Base-by-base conservation (phyloP, 2,113 vertebrate genomes). In the Choloepus hoffmanni region DNA sequence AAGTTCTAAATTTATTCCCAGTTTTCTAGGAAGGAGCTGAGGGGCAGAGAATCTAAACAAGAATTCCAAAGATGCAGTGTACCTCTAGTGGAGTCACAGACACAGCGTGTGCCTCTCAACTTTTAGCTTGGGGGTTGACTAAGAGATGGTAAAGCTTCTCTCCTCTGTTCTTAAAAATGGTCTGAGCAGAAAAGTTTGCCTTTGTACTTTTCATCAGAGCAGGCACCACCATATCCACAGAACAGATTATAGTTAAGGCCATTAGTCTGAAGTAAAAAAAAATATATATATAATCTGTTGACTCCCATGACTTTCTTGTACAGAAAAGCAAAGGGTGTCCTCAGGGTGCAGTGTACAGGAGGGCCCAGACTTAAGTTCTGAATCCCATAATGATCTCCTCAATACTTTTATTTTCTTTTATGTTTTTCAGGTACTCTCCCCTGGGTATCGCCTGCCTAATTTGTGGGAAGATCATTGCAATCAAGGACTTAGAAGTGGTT, bases 381-480 rank as follows among this genome's bases (percentile, higher is more conserved):
- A 88, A 78, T 82, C 24, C 26, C n/a, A 30, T 76, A 74, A 78
- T n/a, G 53, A 43, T 60, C 7, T 94, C 78, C 60, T 95, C 70
- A 88, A 11, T 74, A n/a, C 2, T 30, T 86, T 55, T 86, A 55
- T 82, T 74, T 73, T 5, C 45, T 85, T 68, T 95, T 90, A 58
- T 97, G 33, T 97, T 96, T 96, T 94, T 89, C 98, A 99, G 99
- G 99, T 99, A 99, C 97, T 99, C 99, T 89, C 99, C 99, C 2
- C 98, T 99, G 89, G 99, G 99, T 98, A 99, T 99, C 76, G 99
- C 99, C 92, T 99, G 99, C 95, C 98, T 99, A 92, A 99, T 99
- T 94, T 99, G 99, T 97, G 99, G 99, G 96, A 99, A 99, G 99
- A 99, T 99, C 98, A 99, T 99, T 97, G 99, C 99, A 94, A 99